Conservation (phyloP, 1,140 invertebrate genomes). For the Drosophila sulfurigaster region DNA sequence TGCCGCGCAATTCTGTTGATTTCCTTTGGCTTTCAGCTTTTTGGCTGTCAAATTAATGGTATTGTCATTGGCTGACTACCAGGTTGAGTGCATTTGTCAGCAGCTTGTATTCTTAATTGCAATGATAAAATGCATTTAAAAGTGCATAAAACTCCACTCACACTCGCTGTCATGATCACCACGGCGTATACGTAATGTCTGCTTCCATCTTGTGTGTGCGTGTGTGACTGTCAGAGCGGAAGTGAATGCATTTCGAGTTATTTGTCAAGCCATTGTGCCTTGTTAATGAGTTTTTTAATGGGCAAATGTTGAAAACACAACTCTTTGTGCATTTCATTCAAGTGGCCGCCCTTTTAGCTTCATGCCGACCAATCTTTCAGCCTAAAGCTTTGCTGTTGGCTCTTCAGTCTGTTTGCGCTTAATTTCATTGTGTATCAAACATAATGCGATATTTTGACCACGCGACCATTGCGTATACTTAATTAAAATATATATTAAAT, state of each 20-base stretch:
- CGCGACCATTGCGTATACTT: slow-evolving; percentile 65
- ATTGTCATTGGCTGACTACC: slow-evolving; percentile 30
- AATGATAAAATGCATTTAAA: slow-evolving; percentile 74
- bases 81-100: slow-evolving; percentile 46
- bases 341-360: slow-evolving; percentile 38
- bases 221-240: slow-evolving; percentile 34
- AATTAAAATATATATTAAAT: slow-evolving; percentile 75
- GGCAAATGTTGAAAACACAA: slow-evolving; percentile 69
- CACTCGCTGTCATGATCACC: slow-evolving; percentile 47
- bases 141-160: slow-evolving; percentile 51
- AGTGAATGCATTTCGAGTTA: slow-evolving; percentile 70
- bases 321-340: slow-evolving; percentile 63
- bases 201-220: slow-evolving; percentile 4
- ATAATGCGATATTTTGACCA: slow-evolving; percentile 72
- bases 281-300: slow-evolving; percentile 82
- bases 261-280: slow-evolving; percentile 79
- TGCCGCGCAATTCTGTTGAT: not conserved
- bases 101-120: slow-evolving; percentile 65
- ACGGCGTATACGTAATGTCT: slow-evolving; percentile 59
- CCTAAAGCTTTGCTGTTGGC: not conserved
- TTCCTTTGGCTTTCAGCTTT: slow-evolving; percentile 19
- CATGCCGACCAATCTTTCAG: not conserved
- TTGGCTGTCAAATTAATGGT: slow-evolving; percentile 62
- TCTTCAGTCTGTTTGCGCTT: slow-evolving; percentile 39
- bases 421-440: slow-evolving; percentile 77